Base-by-base conservation (phyloP, 2,797 vertebrate genomes). In the Apogon talboti region DNA sequence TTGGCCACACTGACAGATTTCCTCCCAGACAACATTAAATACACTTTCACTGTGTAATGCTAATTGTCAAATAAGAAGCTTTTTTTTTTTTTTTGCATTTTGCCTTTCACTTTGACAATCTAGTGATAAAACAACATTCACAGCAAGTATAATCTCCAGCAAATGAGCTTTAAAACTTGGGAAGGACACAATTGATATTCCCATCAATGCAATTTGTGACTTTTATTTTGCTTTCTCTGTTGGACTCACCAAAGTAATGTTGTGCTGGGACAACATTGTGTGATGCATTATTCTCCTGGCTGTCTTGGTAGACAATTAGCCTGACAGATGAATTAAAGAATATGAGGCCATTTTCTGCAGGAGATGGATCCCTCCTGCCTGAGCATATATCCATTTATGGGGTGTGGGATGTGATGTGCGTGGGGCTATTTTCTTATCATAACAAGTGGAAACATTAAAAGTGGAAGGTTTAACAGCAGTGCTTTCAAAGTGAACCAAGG, bases 281-380 rank as follows among this genome's bases (percentile, higher is more conserved):
- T 84, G 84, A 91, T 87, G 65, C 81, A 83, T 89, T 85, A 71
- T 69, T 83, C 76, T 85, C 51, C 79, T 66, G 79, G 74, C 87
- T 85, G 86, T 85, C 85, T 85, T 66, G 41, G 70, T 78, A 73
- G 76, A 87, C 82, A 88, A 91, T 92, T 91, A 91, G 79, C 70
- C 74, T 87, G 84, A 89, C 85, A 77, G 74, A 89, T 84, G 74
- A 88, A 88, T 88, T 82, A 87, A 86, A 86, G 55, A 89, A 91
- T 89, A 86, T 60, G 71, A 91, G 84, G 85, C 80, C 65, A 83
- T 86, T 88, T 87, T 76, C 74, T 18, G 49, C 74, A 64, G 79
- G 86, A 87, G 85, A 90, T 55, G 77, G 69, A 92, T 81, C 72
- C 79, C 83, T 74, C 71, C 83, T 70, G 64, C 84, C 65, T 55